Base-by-base conservation (phyloP, 2,113 vertebrate genomes). In the Struthio camelus region DNA sequence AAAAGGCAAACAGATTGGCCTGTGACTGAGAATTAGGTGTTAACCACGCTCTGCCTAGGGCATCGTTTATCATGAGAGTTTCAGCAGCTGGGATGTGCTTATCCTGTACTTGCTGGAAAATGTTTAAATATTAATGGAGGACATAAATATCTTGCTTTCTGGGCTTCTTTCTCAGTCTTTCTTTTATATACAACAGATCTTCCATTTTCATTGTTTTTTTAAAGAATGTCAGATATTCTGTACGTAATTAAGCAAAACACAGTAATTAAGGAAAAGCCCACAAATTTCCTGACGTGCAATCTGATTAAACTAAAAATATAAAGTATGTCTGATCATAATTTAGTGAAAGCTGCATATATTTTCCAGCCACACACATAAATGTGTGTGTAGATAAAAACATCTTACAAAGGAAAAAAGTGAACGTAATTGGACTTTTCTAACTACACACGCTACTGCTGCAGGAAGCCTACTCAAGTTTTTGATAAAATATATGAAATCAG, bases 61-160 rank as follows among this genome's bases (percentile, higher is more conserved):
- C 91, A 81, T 56, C 56, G 27, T 95, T 96, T 96, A 91, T 93
- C 90, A 78, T 53, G 28, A 77, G 83, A 76, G 48, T 59, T 90
- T 83, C 87, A 96, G 94, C 92, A 95, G 93, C 90, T 95, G 90
- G 89, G 69, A 93, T 93, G 85, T 38, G 79, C 90, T 95, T 91
- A 94, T 79, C 53, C 93, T 92, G 56, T 73, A 82, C 87, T 89
- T 93, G 51, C 44, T 92, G 88, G 85, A 95, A 95, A 96, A 59
- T 34, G 64, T 92, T 96, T 78, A 96, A 97, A 94, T 95, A 96
- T 95, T 96, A 96, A 96, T 95, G 67, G 67, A 66, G 77, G n/a
- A 83, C 92, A 95, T 72, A 94, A 95, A 96, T 93, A 95, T 82
- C 72, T 88, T 90, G 64, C 62, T 96, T 95, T 91, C 62, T 85